Evolutionary conservation across 2,888 invertebrate species (phyloP), one percentile per base, ranked within the genome.

Genomic region (Rosalia funebris): DNA sequence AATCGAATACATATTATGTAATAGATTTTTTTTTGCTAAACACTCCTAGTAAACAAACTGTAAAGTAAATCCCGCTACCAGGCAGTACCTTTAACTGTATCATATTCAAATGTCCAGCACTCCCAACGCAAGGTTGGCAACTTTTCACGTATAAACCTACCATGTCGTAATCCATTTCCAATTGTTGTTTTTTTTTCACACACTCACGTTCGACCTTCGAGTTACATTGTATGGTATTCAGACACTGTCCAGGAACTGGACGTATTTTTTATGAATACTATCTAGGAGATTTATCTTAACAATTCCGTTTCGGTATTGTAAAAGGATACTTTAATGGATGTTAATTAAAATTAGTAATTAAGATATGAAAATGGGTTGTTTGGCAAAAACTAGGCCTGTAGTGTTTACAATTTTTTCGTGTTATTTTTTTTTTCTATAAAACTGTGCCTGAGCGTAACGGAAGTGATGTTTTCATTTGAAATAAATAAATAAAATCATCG

Each of bases 141-240:
- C 48, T 48, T 48, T 48, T 48, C 48, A 36, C 48, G 19, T 14
- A n/a, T n/a, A n/a, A n/a, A n/a, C n/a, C n/a, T n/a, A 20, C 36
- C 9, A 10, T 48, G 32, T 36, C 48, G 2, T 48, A 36, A 37
- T 31, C 19, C 19, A 20, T 48, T 37, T 48, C 31, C 36, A 37
- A 37, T 48, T 48, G 37, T 37, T 37, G n/a, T n/a, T 19, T 48
- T 34, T 47, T 16, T 4, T 14, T 10, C 7, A 19, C 4, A 17
- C 41, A 41, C 37, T n/a, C 17, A 41, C 41, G 41, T n/a, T 25
- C 48, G 48, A 48, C 48, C 48, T 48, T 48, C 41, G 7, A 17
- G 17, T n/a, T n/a, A n/a, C n/a, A n/a, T n/a, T n/a, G 36, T 12
- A 37, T 20, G 11, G 12, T 34, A 47, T 47, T 34, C 47, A 36